These are phyloP conservation scores for Cryptus viduatorius DNA, from an alignment of 2,888 invertebrate species.

Conservation along the genomic window DNA sequence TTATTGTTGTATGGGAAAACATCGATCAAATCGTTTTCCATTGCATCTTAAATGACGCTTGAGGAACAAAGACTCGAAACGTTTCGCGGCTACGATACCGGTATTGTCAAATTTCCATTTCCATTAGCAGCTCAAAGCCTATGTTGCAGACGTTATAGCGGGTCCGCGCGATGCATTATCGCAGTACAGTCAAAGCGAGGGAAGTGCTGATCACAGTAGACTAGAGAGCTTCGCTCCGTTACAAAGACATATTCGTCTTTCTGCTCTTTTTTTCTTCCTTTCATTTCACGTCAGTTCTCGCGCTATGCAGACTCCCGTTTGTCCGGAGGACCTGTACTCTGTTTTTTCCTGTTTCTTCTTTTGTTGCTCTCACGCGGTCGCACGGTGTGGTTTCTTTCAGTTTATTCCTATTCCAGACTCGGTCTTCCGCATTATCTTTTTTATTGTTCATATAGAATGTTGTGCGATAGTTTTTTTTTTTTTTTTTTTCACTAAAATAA, in stretches of 20 bases:
- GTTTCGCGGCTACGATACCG: slow-evolving; percentile 31
- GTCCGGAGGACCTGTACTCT: slow-evolving; percentile 29
- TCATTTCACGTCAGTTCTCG: slow-evolving; percentile 34
- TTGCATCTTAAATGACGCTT: not conserved
- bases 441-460: not conserved
- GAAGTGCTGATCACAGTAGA: slow-evolving; percentile 57
- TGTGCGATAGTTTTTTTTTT: not conserved
- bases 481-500: no score
- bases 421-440: not conserved
- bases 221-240: slow-evolving; percentile 56
- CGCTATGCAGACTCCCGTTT: slow-evolving; percentile 54
- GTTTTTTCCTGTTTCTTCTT: slow-evolving; percentile 30
- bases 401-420: not conserved
- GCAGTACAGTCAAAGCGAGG: slow-evolving; percentile 59
- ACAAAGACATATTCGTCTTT: slow-evolving; percentile 54
- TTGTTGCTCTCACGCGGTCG: slow-evolving; percentile 22
- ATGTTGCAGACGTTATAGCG: slow-evolving; percentile 30
- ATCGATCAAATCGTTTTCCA: not conserved
- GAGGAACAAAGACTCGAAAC: not conserved
- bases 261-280: slow-evolving; percentile 26
- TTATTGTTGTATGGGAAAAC: not conserved
- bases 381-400: slow-evolving; percentile 21
- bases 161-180: slow-evolving; percentile 54
- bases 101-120: slow-evolving; percentile 56
- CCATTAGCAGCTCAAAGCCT: slow-evolving; percentile 53